Conservation (phyloP, 2,797 vertebrate genomes). For the Poecilia wingei region DNA sequence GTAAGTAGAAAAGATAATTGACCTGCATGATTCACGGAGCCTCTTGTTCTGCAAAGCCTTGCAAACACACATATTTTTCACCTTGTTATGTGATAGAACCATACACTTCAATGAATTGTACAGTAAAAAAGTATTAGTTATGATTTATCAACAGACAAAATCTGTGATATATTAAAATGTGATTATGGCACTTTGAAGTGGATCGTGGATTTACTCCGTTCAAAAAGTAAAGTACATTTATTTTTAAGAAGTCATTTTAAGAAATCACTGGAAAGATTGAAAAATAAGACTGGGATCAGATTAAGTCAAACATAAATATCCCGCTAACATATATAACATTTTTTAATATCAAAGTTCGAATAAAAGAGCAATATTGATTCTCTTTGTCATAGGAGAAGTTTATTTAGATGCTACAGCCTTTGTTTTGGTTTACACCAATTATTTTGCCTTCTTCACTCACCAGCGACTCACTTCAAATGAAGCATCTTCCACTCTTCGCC, state of each 20-base stretch:
- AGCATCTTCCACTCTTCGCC: neutral
- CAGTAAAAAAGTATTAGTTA: neutral
- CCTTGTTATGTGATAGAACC: neutral
- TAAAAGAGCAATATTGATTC: neutral
- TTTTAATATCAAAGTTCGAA: neutral
- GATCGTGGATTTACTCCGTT: neutral
- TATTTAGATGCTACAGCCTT: neutral
- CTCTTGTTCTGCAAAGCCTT: neutral
- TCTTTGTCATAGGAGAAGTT: neutral
- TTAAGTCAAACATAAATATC: neutral
- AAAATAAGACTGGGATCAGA: neutral
- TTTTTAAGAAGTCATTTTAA: neutral
- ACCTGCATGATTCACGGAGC: neutral
- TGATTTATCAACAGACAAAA: neutral
- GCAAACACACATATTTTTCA: neutral
- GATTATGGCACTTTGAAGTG: neutral
- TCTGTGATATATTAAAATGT: neutral
- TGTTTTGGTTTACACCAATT: neutral
- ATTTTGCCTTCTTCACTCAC: neutral
- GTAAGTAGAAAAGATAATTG: neutral
- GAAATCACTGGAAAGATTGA: neutral
- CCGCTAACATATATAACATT: neutral
- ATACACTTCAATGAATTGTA: neutral
- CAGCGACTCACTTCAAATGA: neutral
- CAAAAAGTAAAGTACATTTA: neutral